Evolutionary conservation across 64 coral and sea anemone genomes (phyloP), one percentile per base, ranked within the genome.

Genomic region (Platygyra sinensis): DNA sequence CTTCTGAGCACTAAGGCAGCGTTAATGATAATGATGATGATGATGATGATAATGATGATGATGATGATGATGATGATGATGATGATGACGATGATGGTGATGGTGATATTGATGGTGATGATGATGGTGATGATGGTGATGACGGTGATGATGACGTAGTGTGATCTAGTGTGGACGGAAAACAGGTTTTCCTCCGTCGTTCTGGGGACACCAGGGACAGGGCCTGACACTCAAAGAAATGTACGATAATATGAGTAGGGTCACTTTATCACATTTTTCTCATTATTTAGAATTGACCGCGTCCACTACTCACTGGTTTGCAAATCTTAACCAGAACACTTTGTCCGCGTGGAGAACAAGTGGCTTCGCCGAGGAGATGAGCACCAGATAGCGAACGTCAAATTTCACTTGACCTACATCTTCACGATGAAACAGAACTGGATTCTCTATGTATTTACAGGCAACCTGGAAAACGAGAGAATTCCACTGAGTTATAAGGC

Each of bases 301-400:
- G 2, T 52, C 28, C 0, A 13, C 8, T 6, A 96, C 90, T 86
- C 80, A 99, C 97, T 99, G 93, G 86, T 99, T 99, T 31, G 94
- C 97, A 74, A 95, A 99, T 60, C 97, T 82, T 51, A 94, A 78
- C 97, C 97, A 99, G 74, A 99, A 99, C 10, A 90, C 65, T 89
- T 92, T 91, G 52, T 99, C 97, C 50, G 88, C 81, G 50, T 99
- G 76, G 19, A 99, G 46, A 7, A 93, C 88, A 49, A 99, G 79
- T 11, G 97, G 97, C 39, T 93, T 90, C 13, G 95, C 88, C 8
- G 94, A 95, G 1, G 81, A 77, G n/a, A 99, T 52, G 20, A 95
- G 75, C 22, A 93, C 86, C 77, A 95, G 83, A 86, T 99, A 99
- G 25, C 97, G 88, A 82, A 99, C 74, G 65, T 99, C 94, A 72